phyloP scores from a whole-genome alignment of 2,113 vertebrate species.

The Perca schrenkii region DNA sequence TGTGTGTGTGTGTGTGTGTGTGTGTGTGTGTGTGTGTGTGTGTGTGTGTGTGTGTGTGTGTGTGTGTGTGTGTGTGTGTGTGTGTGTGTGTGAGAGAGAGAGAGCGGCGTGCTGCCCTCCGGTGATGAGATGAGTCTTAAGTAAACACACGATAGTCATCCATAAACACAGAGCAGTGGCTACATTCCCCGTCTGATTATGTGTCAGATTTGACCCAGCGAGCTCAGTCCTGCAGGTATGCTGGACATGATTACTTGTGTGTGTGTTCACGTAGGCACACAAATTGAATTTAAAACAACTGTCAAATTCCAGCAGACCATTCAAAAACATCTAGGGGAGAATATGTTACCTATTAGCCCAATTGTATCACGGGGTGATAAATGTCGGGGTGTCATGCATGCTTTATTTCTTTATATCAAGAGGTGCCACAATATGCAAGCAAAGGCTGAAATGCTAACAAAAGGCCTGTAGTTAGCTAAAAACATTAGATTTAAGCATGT shows the following conservation, averaged over 20 bases:
- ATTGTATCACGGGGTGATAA: background rate
- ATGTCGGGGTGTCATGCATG: background rate
- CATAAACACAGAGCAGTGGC: slow-evolving; percentile 64
- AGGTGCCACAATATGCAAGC: too few species aligned
- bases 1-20: slow-evolving; percentile 23
- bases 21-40: too few species aligned
- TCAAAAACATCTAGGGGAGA: slow-evolving; percentile 24
- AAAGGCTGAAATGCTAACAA: too few species aligned
- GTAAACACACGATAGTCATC: slow-evolving; percentile 80
- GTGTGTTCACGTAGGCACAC: background rate
- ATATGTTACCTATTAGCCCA: background rate
- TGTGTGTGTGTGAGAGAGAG: too few species aligned
- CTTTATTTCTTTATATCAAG: background rate
- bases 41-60: slow-evolving; percentile 30
- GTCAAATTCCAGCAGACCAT: slow-evolving; percentile 54
- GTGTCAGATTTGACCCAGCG: slow-evolving; percentile 68
- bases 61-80: background rate
- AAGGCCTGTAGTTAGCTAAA: too few species aligned
- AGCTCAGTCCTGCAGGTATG: slow-evolving; percentile 59
- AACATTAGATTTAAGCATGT: too few species aligned
- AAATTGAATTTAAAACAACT: slow-evolving; percentile 22
- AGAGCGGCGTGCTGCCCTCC: slow-evolving; percentile 36
- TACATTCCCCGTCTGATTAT: slow-evolving; percentile 78
- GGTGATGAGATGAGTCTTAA: slow-evolving; percentile 61
- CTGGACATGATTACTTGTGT: slow-evolving; percentile 11